These are phyloP conservation scores for Melinaea menophilus DNA, from an alignment of 2,888 invertebrate species.

Conservation along the genomic window DNA sequence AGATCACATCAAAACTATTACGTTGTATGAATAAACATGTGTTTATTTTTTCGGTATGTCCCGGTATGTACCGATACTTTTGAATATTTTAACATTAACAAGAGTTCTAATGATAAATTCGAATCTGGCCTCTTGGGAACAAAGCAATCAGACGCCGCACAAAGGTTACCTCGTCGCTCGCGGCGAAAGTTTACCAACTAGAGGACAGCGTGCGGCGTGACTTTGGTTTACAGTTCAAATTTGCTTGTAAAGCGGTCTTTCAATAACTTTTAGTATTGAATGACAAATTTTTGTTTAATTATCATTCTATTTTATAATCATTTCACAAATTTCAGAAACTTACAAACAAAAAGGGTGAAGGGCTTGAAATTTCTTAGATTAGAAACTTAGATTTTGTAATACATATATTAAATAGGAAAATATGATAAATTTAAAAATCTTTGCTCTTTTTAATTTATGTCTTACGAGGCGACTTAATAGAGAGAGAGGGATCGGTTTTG, in stretches of 20 bases:
- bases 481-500: no score
- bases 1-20: slow-evolving; percentile 10
- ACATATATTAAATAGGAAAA: no score
- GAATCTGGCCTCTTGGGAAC: slow-evolving; percentile 63
- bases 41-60: slow-evolving; percentile 27
- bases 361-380: no score
- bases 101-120: slow-evolving; percentile 59
- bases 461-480: no score
- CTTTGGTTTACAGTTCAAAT: slow-evolving; percentile 40
- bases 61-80: slow-evolving; percentile 43
- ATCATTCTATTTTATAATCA: no score
- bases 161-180: slow-evolving; percentile 54
- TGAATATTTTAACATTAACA: slow-evolving; percentile 59
- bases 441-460: no score
- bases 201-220: slow-evolving; percentile 42
- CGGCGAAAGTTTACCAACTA: slow-evolving; percentile 46
- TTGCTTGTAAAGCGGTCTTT: slow-evolving; percentile 22
- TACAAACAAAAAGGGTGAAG: no score
- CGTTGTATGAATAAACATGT: slow-evolving; percentile 34
- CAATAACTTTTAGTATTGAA: slow-evolving; percentile 11
- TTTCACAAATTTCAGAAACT: no score
- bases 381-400: no score
- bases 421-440: no score
- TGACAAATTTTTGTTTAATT: no score
- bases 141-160: slow-evolving; percentile 69